These are phyloP conservation scores for Pampus argenteus DNA, from an alignment of 2,797 vertebrate species.

Conservation along the genomic window DNA sequence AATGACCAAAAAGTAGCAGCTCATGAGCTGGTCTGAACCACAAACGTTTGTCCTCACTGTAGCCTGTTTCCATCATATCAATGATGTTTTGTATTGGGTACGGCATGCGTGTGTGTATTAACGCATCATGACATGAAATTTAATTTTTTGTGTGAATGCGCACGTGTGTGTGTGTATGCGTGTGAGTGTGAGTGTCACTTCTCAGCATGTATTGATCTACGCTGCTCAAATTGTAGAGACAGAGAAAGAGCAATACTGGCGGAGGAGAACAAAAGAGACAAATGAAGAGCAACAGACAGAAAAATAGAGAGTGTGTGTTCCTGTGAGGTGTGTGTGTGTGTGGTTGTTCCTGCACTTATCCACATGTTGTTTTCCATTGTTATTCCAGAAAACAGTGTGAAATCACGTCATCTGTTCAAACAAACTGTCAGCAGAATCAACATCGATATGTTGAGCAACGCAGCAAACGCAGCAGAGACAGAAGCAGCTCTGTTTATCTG, in stretches of 20 bases:
- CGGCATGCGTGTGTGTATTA: background rate
- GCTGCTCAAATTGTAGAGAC: slow-evolving; percentile 7
- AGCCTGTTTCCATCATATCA: background rate
- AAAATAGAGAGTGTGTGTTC: background rate
- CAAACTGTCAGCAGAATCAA: slow-evolving; percentile 64
- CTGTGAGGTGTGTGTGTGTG: background rate
- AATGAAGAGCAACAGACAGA: slow-evolving; percentile 6
- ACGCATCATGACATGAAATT: background rate
- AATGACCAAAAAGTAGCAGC: no score
- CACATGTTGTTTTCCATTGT: slow-evolving; percentile 54
- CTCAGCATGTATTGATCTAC: slow-evolving; percentile 31
- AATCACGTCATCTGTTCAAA: slow-evolving; percentile 63
- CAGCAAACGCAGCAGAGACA: slow-evolving; percentile 35
- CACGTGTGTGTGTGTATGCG: background rate
- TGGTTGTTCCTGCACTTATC: slow-evolving; percentile 27
- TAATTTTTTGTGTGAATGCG: background rate
- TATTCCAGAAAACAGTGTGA: no score
- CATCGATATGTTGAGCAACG: slow-evolving; percentile 49
- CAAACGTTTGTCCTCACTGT: background rate
- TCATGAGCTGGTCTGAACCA: background rate
- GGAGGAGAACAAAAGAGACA: slow-evolving; percentile 21
- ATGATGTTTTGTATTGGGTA: background rate
- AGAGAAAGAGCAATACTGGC: slow-evolving; percentile 16
- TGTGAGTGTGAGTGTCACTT: background rate
- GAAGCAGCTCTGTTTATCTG: slow-evolving; percentile 43